Evolutionary conservation across 2,888 invertebrate species (phyloP).

Genomic region (Helicoverpa assulta): DNA sequence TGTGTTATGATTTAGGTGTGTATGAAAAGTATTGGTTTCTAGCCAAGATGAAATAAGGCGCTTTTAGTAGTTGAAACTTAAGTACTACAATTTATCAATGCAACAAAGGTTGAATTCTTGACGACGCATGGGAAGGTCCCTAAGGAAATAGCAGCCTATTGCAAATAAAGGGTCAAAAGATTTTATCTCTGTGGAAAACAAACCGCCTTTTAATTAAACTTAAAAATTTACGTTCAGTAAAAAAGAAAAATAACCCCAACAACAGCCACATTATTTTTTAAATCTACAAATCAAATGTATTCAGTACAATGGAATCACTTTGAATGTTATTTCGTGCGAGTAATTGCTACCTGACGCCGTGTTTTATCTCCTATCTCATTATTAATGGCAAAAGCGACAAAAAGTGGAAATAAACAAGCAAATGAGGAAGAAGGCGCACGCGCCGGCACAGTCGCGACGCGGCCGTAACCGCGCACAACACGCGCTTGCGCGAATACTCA

Average conservation of each 20-base stretch:
- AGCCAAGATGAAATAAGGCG: neutral
- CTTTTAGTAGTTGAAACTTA: neutral
- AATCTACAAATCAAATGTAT: conserved; percentile 29
- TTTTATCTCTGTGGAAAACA: too few relatives aligned
- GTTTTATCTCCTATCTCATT: conserved; percentile 54
- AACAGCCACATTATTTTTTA: conserved; percentile 5
- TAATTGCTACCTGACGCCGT: conserved; percentile 63
- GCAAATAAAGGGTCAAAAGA: too few relatives aligned
- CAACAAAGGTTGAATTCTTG: too few relatives aligned
- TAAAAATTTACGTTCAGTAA: too few relatives aligned
- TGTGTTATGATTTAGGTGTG: conserved; percentile 6
- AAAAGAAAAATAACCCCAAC: too few relatives aligned
- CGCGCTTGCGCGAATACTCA: conserved; percentile 65
- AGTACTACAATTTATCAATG: neutral
- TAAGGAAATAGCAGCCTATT: too few relatives aligned
- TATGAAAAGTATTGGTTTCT: conserved; percentile 13
- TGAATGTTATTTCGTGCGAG: conserved; percentile 65
- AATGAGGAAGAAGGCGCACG: conserved; percentile 66
- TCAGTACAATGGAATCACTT: conserved; percentile 32
- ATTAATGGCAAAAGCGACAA: conserved; percentile 59
- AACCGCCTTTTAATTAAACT: too few relatives aligned
- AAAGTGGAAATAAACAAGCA: conserved; percentile 63
- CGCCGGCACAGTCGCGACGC: conserved; percentile 74
- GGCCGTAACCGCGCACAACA: conserved; percentile 72
- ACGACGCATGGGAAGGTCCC: too few relatives aligned